Evolutionary conservation across 1,140 invertebrate genomes (phyloP), one percentile per base, ranked within the genome.

Genomic region (Bactericera cockerelli): DNA sequence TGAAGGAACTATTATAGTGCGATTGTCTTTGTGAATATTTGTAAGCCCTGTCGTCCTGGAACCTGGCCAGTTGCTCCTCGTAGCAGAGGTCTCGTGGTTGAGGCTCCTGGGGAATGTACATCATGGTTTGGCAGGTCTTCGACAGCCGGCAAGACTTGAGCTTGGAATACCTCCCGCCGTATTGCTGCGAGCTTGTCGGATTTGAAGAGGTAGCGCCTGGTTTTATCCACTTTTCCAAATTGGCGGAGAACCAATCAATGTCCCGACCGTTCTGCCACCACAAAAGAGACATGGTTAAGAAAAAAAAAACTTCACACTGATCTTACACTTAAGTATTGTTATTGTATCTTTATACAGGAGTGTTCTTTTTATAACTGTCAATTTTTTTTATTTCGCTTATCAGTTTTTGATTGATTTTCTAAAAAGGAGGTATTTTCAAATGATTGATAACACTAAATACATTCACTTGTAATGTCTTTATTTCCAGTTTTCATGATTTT

Each of bases 211-310:
- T 49, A 19, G 42, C 19, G 10, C 10, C 10, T 49, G 42, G 42
- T n/a, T 49, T 49, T 19, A 49, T 49, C 42, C 42, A 49, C 19
- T 49, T 49, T 49, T 49, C 42, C 19, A 49, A 19, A 22, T 49
- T 49, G 6, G 42, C 19, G 6, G 42, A 49, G 19, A 49, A 49
- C 42, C 42, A 49, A n/a, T 49, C 42, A 49, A 49, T 49, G 19
- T 49, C 42, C 4, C 42, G 42, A 49, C 42, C 42, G 19, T 49
- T 49, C 19, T 49, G 42, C 42, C 42, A 49, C 42, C 42, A 49
- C 19, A 49, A 22, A 4, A 49, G 4, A 8, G 42, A 49, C 42
- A 49, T 49, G 8, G 3, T 49, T 31, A n/a, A n/a, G n/a, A n/a
- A n/a, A n/a, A n/a, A n/a, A n/a, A n/a, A n/a, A n/a, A n/a, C n/a